These are phyloP conservation scores for Crenuchus spilurus DNA, from an alignment of 2,797 vertebrate genomes.

Conservation along the genomic window DNA sequence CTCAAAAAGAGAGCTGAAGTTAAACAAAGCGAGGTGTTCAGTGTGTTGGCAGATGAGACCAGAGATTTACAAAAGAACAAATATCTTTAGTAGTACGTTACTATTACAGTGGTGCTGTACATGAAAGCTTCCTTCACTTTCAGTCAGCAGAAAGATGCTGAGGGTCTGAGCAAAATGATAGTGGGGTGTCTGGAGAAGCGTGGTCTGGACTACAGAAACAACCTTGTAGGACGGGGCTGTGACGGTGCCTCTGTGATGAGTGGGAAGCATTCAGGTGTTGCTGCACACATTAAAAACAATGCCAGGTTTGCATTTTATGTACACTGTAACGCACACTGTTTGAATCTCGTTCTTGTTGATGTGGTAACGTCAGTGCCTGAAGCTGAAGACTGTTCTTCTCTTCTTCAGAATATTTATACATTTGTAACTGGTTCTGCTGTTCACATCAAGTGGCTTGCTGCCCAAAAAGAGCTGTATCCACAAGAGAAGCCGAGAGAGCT, in stretches of 20 bases:
- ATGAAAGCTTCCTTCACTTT: background rate
- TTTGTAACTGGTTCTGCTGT: slow-evolving; percentile 18
- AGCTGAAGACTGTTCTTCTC: slow-evolving; percentile 15
- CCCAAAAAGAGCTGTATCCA: slow-evolving; percentile 37
- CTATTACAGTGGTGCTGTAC: slow-evolving; percentile 2
- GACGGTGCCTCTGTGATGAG: background rate
- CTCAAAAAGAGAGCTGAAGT: slow-evolving; percentile 31
- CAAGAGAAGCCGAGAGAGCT: slow-evolving; percentile 33
- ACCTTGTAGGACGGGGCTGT: background rate
- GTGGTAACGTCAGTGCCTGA: slow-evolving; percentile 23
- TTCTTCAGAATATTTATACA: slow-evolving; percentile 21
- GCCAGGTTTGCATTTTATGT: slow-evolving; percentile 39
- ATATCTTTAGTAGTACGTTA: slow-evolving; percentile 4
- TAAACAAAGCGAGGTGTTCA: slow-evolving; percentile 40
- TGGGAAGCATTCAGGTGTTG: slow-evolving; percentile 27
- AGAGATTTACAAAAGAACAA: slow-evolving; percentile 25
- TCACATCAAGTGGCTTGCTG: slow-evolving; percentile 31
- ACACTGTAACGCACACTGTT: slow-evolving; percentile 15
- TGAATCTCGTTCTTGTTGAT: slow-evolving; percentile 33
- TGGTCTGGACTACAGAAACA: background rate
- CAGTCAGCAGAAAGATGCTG: background rate
- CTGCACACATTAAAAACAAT: slow-evolving; percentile 11
- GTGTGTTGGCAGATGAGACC: slow-evolving; percentile 35
- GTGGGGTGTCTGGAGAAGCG: background rate
- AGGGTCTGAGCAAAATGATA: background rate